Percentiles rank a stretch among this genome's conserved stretches.
phyloP scores from a whole-genome alignment of 2,113 vertebrate species.

The Crotalus tigris region DNA sequence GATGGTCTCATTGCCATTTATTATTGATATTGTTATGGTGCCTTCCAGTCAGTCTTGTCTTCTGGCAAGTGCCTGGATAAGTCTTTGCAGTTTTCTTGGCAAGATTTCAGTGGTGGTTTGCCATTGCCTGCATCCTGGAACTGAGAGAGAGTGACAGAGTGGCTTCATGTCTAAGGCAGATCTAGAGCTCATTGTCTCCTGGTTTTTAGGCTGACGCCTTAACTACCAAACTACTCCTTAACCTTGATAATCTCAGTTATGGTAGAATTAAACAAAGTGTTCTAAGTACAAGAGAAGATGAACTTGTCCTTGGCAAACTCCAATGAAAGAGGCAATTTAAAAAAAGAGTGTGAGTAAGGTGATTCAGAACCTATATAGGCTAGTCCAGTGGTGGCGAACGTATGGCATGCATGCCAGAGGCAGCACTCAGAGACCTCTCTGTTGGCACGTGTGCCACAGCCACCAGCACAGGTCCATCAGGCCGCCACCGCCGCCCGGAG shows the following conservation, averaged over 20 bases:
- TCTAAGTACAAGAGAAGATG: background rate
- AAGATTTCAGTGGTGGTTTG: background rate
- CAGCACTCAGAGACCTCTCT: too few relatives aligned
- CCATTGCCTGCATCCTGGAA: background rate
- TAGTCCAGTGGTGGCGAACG: background rate
- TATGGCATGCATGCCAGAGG: too few relatives aligned
- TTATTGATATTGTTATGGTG: background rate
- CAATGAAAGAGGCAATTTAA: background rate
- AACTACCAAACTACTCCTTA: background rate
- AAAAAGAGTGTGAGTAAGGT: background rate
- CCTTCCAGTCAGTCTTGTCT: background rate
- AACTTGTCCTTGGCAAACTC: background rate
- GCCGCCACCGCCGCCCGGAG: too few relatives aligned
- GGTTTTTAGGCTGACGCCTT: background rate
- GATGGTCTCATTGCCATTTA: background rate
- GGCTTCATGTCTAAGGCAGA: background rate
- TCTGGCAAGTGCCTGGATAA: background rate
- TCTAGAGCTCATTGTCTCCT: background rate
- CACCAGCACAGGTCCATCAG: too few relatives aligned
- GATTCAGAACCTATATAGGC: background rate
- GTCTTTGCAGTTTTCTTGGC: background rate
- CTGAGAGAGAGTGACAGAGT: background rate
- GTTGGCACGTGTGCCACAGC: too few relatives aligned
- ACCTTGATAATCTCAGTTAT: background rate
- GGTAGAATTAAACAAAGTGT: background rate